Percentiles rank a stretch among this genome's conserved stretches.
Evolutionary conservation across 1,140 invertebrate genomes (phyloP).

Genomic region (Brachionus calyciflorus): DNA sequence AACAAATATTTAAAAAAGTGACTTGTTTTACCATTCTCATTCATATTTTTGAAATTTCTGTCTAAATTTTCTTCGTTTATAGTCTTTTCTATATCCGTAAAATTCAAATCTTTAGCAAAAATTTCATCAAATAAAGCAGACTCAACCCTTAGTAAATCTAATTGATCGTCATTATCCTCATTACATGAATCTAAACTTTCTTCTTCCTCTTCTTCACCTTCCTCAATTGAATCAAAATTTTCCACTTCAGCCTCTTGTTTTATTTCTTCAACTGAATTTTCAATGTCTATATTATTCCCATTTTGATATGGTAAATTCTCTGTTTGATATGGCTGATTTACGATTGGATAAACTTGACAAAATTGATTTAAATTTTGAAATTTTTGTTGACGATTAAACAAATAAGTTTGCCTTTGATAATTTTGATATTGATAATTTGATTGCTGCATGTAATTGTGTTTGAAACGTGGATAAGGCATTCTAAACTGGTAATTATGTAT

Average conservation of each 20-base stretch:
- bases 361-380: conserved; percentile 36
- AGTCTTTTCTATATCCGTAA: not conserved
- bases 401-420: conserved; percentile 3
- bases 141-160: no score
- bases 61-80: not conserved
- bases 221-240: not conserved
- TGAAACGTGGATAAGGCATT: not conserved
- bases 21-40: not conserved
- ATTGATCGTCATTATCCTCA: no score
- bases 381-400: conserved; percentile 1
- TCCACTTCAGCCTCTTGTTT: conserved; percentile 1
- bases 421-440: conserved; percentile 6
- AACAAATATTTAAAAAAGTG: conserved; percentile 9
- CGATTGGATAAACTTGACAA: not conserved
- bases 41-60: not conserved
- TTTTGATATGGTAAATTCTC: not conserved
- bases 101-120: not conserved
- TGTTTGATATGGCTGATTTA: not conserved
- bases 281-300: not conserved
- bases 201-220: not conserved
- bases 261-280: not conserved
- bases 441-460: not conserved
- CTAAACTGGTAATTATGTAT: not conserved
- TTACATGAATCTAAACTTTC: no score
- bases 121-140: not conserved